Evolutionary conservation across 2,113 vertebrate species (phyloP).

Genomic region (Sceloporus tristichus): DNA sequence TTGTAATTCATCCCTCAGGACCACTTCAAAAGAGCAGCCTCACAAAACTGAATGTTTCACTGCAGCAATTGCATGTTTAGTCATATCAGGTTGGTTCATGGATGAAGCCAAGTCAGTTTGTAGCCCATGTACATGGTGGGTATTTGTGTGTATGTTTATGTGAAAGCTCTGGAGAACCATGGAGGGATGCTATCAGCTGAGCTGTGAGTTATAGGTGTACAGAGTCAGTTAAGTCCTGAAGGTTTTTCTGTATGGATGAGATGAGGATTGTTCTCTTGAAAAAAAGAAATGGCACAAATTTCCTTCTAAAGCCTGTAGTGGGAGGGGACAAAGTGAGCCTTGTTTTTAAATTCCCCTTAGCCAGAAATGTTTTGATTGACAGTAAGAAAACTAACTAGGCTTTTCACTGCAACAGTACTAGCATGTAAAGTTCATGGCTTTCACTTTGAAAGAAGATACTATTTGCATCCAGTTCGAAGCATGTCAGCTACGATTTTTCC

Average conservation of each 20-base stretch:
- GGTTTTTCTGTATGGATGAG: neutral
- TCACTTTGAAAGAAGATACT: conserved; percentile 57
- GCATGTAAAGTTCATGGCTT: conserved; percentile 55
- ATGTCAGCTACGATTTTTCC: conserved; percentile 77
- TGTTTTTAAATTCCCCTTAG: conserved; percentile 41
- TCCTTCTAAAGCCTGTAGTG: conserved; percentile 42
- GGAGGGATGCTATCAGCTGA: conserved; percentile 38
- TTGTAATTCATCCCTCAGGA: conserved; percentile 46
- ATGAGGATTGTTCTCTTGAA: neutral
- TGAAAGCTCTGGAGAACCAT: conserved; percentile 23
- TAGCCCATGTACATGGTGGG: neutral
- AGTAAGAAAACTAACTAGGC: conserved; percentile 60
- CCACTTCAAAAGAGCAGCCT: conserved; percentile 46
- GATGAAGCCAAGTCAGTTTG: conserved; percentile 23
- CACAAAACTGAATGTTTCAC: conserved; percentile 42
- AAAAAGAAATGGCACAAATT: conserved; percentile 38
- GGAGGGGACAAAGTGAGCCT: conserved; percentile 30
- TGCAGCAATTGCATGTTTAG: conserved; percentile 33
- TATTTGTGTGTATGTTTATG: conserved; percentile 26
- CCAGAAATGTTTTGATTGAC: conserved; percentile 52
- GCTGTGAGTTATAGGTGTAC: conserved; percentile 30
- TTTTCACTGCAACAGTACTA: conserved; percentile 62
- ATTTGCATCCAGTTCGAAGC: conserved; percentile 75
- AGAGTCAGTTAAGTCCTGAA: conserved; percentile 29
- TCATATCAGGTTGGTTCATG: conserved; percentile 44